phyloP scores from a whole-genome alignment of 2,797 vertebrate genomes.

The Falco rusticolus region DNA sequence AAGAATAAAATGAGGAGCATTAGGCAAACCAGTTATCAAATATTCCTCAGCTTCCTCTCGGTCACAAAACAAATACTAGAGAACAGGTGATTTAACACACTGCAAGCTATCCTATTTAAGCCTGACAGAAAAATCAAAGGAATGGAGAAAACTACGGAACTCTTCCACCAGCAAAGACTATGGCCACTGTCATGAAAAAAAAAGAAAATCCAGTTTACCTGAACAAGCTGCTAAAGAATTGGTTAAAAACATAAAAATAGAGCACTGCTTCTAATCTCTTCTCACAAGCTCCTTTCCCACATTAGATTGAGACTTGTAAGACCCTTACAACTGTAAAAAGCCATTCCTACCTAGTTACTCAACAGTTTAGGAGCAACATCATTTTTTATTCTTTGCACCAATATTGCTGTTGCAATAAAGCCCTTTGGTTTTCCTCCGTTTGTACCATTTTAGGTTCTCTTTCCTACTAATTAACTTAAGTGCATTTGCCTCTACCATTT shows the following conservation, averaged over 20 bases:
- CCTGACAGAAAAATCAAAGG: not conserved
- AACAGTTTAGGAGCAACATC: not conserved
- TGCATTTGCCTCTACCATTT: slow-evolving; percentile 32
- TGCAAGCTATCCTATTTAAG: not conserved
- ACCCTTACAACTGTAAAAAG: not conserved
- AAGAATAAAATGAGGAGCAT: not conserved
- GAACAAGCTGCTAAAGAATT: not conserved
- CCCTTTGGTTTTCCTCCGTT: not conserved
- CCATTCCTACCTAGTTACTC: not conserved
- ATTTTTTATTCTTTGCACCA: not conserved
- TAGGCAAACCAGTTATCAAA: not conserved
- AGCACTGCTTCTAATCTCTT: not conserved
- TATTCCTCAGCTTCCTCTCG: not conserved
- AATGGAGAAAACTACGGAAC: not conserved
- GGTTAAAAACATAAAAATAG: not conserved
- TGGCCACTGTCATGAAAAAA: too few species aligned
- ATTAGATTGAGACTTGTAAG: not conserved
- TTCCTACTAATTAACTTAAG: slow-evolving; percentile 55
- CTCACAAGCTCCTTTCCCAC: not conserved
- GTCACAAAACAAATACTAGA: not conserved
- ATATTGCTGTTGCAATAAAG: not conserved
- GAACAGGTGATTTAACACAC: not conserved
- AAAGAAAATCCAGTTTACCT: not conserved
- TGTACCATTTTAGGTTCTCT: slow-evolving; percentile 28
- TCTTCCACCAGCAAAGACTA: not conserved